Evolutionary conservation across 1,140 invertebrate genomes (phyloP), one percentile per base, ranked within the genome.

Genomic region (Pygmarrhopalites habei): DNA sequence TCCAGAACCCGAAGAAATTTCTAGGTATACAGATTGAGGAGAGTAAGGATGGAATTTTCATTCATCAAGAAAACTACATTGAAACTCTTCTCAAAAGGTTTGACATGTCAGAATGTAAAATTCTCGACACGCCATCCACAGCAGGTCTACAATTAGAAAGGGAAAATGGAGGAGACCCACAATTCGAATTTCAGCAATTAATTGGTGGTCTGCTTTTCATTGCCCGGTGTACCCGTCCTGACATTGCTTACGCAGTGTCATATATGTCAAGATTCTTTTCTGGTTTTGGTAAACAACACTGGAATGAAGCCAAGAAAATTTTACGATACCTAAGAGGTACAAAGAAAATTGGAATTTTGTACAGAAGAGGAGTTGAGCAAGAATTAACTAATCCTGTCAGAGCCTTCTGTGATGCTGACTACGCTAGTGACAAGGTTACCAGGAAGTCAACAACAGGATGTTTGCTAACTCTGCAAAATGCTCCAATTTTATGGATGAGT

Each of bases 231-330:
- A 69, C 64, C 0, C 43, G 67, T 28, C 64, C 67, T 4, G 67
- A 69, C 39, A 60, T 69, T 23, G 28, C 75, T 1, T 79, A 68
- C 71, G 70, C 76, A 26, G 76, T 80, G 0, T 75, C 71, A 64
- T 73, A 71, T 30, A 26, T 66, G 1, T 43, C 60, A 0, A 3
- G 61, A n/a, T 69, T 56, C 30, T 52, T 64, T 15, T 21, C 28
- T 2, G 32, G 15, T 17, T 56, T 55, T 46, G 60, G 32, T n/a
- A 44, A 53, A 44, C 4, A 2, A 5, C 60, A 62, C 32, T 53
- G 17, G 32, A 23, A 55, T 2, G 35, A 43, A n/a, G 60, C 51
- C 15, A 62, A 41, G 21, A 26, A 21, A 12, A 41, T 62, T 4
- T 35, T 62, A 1, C 46, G 32, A 14, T 61, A 61, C 12, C 25